A percentile compares a stretch with the other conserved stretches of the same genome.
Evolutionary conservation across 2,888 invertebrate species (phyloP).

Genomic region (Ephialtes manifestator): DNA sequence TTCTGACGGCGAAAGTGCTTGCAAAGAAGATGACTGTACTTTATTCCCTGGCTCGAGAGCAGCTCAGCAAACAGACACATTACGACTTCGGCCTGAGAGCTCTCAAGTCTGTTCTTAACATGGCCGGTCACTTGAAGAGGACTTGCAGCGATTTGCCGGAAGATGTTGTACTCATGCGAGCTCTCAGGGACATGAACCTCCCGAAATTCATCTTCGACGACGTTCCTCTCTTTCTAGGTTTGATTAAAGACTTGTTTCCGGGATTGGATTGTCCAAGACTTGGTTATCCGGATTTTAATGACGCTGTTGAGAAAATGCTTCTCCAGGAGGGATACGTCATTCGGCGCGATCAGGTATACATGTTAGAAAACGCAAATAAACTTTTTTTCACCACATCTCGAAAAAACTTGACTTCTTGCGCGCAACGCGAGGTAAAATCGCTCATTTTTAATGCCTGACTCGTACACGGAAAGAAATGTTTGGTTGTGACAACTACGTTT

Average conservation of each 20-base stretch:
- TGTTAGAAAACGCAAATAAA: not conserved
- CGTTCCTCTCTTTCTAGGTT: slow-evolving; percentile 94
- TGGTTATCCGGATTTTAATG: slow-evolving; percentile 94
- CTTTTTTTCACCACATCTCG: not conserved
- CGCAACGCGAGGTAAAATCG: too few relatives aligned
- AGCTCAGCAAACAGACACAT: slow-evolving; percentile 96
- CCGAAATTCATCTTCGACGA: slow-evolving; percentile 98
- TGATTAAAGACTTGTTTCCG: slow-evolving; percentile 96
- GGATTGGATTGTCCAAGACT: slow-evolving; percentile 96
- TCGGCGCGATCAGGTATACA: slow-evolving; percentile 89
- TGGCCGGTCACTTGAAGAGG: slow-evolving; percentile 95
- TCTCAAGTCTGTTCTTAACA: slow-evolving; percentile 95
- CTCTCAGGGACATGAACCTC: slow-evolving; percentile 96
- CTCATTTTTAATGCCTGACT: too few relatives aligned
- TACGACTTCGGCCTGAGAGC: slow-evolving; percentile 98
- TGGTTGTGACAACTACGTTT: too few relatives aligned
- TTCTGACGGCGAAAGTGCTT: slow-evolving; percentile 94
- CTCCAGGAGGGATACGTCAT: slow-evolving; percentile 90
- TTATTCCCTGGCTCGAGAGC: slow-evolving; percentile 94
- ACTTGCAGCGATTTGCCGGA: slow-evolving; percentile 93
- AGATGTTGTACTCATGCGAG: slow-evolving; percentile 95
- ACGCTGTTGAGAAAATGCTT: slow-evolving; percentile 91
- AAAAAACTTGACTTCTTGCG: too few relatives aligned
- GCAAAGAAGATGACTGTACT: slow-evolving; percentile 98
- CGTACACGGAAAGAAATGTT: too few relatives aligned